These are phyloP conservation scores for Serranus cabrilla DNA, from an alignment of 2,797 vertebrate genomes.

Conservation along the genomic window DNA sequence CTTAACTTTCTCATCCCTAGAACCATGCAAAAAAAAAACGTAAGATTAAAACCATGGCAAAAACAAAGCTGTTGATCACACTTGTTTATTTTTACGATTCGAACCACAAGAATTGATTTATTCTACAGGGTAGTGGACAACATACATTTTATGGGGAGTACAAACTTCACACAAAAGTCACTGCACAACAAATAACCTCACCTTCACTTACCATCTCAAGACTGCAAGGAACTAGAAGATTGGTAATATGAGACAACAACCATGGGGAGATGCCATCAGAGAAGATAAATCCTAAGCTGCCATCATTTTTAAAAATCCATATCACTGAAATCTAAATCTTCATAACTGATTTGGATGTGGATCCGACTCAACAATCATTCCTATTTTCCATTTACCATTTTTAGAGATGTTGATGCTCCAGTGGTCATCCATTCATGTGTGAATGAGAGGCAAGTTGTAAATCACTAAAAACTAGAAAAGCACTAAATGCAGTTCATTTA, in stretches of 20 bases:
- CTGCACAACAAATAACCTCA: background rate
- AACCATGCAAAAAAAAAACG: no score
- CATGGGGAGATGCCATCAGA: background rate
- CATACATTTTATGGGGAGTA: background rate
- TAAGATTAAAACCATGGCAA: no score
- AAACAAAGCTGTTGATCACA: no score
- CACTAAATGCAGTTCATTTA: no score
- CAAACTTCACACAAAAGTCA: background rate
- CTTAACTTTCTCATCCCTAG: no score
- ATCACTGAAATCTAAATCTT: slow-evolving; percentile 32
- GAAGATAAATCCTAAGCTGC: background rate
- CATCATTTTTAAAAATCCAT: background rate
- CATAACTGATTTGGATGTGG: slow-evolving; percentile 3
- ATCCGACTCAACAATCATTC: slow-evolving; percentile 1
- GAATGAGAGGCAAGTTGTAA: no score
- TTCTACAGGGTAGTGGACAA: no score
- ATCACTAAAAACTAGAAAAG: no score
- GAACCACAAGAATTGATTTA: no score
- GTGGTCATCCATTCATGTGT: no score
- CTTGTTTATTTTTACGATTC: no score
- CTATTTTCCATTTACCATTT: slow-evolving; percentile 1
- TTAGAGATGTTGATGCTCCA: background rate
- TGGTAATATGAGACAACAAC: background rate
- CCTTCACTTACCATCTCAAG: slow-evolving; percentile 1
- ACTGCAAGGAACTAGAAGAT: slow-evolving; percentile 1